These are phyloP conservation scores for Psix sp. DNA, from an alignment of 1,140 invertebrate genomes.

Conservation along the genomic window DNA sequence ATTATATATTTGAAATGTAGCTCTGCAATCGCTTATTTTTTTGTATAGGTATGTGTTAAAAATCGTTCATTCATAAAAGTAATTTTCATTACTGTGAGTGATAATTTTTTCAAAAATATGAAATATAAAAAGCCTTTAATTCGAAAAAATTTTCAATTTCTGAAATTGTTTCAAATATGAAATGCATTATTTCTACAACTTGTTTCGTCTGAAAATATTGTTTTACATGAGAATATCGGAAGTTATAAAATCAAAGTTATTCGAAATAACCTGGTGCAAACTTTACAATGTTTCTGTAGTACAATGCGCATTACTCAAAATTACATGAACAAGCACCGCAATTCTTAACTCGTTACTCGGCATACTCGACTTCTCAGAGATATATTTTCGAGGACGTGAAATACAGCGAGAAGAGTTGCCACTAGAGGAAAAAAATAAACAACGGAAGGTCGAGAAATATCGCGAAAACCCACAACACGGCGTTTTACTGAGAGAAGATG, in stretches of 20 bases:
- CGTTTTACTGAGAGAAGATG: conserved; percentile 55
- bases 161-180: too few relatives aligned
- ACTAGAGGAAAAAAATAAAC: conserved; percentile 45
- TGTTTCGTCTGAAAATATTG: too few relatives aligned
- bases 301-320: conserved; percentile 35
- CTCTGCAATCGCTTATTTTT: too few relatives aligned
- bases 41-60: too few relatives aligned
- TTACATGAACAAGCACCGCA: conserved; percentile 35
- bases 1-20: too few relatives aligned
- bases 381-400: conserved; percentile 48
- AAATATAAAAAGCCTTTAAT: too few relatives aligned
- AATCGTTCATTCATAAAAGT: too few relatives aligned
- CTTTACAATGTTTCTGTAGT: conserved; percentile 5
- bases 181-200: too few relatives aligned
- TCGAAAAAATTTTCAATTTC: too few relatives aligned
- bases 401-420: conserved; percentile 26
- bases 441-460: conserved; percentile 53
- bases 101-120: too few relatives aligned
- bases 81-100: too few relatives aligned
- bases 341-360: conserved; percentile 54
- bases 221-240: conserved; percentile 13
- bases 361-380: conserved; percentile 44
- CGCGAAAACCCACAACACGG: conserved; percentile 58
- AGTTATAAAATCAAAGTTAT: conserved; percentile 44
- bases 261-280: conserved; percentile 40